These are phyloP conservation scores for Sebastes trivittatus DNA, from an alignment of 2,797 vertebrate species.

Conservation along the genomic window DNA sequence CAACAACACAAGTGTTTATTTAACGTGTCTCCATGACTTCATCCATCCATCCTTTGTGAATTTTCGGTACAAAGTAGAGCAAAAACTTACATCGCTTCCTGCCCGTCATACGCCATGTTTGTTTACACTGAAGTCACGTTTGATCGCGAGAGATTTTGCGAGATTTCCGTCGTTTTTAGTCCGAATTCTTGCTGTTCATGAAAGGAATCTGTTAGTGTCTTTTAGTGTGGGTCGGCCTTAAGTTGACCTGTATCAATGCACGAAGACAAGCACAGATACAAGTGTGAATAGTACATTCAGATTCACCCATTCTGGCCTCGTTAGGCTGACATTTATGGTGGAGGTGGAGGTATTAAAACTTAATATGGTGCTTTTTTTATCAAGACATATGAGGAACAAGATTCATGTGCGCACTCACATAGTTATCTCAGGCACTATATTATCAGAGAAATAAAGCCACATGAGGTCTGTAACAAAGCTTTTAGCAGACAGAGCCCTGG, in stretches of 20 bases:
- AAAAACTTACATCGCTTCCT: no score
- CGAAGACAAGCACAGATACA: conserved; percentile 1
- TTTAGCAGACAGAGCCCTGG: conserved; percentile 59
- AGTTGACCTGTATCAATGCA: conserved; percentile 7
- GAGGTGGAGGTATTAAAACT: conserved; percentile 47
- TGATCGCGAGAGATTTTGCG: no score
- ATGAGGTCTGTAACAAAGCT: conserved; percentile 68
- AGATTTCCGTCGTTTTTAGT: no score
- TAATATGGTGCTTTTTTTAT: conserved; percentile 47
- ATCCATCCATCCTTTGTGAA: no score
- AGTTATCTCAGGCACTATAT: conserved; percentile 52
- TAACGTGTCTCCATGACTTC: no score
- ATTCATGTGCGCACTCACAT: conserved; percentile 12
- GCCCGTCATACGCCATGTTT: no score
- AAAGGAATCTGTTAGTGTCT: no score
- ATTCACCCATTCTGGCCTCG: conserved; percentile 17
- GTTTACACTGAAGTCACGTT: no score
- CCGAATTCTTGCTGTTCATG: no score
- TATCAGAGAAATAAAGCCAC: conserved; percentile 70
- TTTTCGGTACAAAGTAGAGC: no score
- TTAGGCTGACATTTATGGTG: conserved; percentile 16
- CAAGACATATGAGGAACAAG: conserved; percentile 20
- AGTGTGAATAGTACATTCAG: conserved; percentile 30
- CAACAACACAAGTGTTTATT: no score
- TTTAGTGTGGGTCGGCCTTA: no score